Evolutionary conservation across 2,888 invertebrate species (phyloP), one percentile per base, ranked within the genome.

Genomic region (Bedellia somnulentella): DNA sequence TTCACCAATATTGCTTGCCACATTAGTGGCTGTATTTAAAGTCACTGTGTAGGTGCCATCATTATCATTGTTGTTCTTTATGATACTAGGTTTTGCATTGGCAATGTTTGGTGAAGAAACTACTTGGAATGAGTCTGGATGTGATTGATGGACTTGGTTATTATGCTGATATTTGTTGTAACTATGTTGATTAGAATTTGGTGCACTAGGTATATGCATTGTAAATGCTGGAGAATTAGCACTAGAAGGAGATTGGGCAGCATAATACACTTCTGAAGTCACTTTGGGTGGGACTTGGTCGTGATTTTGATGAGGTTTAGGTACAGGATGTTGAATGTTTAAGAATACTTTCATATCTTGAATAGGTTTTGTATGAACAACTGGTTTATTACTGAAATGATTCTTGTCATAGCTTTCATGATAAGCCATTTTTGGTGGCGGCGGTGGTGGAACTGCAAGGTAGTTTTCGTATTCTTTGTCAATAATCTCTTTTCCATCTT

Each of bases 381-480:
- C 51, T 4, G 71, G 75, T 13, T 59, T 47, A 41, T 67, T 66
- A 30, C 48, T 56, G 23, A 63, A 63, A 1, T 57, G 60, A 34
- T 68, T 64, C 33, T 50, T 62, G 18, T 58, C 63, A 16, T 64
- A 57, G 34, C 54, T 52, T 22, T 70, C 66, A 42, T 57, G 51
- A 14, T 44, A 59, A 30, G 57, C 45, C 39, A 45, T 49, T 45
- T 66, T 64, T n/a, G 60, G 62, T 8, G 73, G 73, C 16, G 70
- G 73, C 23, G 68, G 70, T n/a, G 76, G 77, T 16, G 60, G 60
- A 5, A 77, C 77, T 13, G 75, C 63, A 15, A 78, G 49, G 37
- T 61, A 76, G 37, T 71, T 67, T 46, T 75, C 77, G 37, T 76
- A 78, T 36, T 75, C 77, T 32, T 62, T 71, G 33, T 75, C 75